A percentile compares a stretch with the other conserved stretches of the same genome.
Conservation (phyloP, 2,113 vertebrate species). For the Verasper variegatus region DNA sequence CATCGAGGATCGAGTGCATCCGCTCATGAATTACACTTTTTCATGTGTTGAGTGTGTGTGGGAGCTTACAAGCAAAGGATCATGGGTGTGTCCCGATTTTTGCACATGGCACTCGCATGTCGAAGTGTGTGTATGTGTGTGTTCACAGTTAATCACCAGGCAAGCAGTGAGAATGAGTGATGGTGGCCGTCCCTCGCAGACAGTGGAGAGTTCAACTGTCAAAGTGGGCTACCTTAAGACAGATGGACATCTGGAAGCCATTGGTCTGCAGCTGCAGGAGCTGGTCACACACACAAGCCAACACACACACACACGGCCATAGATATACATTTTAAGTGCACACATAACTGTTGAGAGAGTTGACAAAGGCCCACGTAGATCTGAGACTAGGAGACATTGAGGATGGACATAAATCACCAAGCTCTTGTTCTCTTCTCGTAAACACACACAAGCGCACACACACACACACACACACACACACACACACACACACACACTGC, state of each 20-base stretch:
- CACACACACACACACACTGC: slow-evolving; percentile 19
- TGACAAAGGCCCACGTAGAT: slow-evolving; percentile 66
- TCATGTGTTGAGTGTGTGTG: slow-evolving; percentile 17
- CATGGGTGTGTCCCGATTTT: slow-evolving; percentile 30
- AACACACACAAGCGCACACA: slow-evolving; percentile 1
- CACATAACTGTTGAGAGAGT: slow-evolving; percentile 63
- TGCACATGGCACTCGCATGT: slow-evolving; percentile 33
- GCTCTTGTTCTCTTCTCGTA: slow-evolving; percentile 36
- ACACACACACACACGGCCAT: slow-evolving; percentile 16
- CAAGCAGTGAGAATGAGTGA: slow-evolving; percentile 64
- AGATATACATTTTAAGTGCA: slow-evolving; percentile 62
- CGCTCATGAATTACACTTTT: background rate
- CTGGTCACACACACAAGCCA: slow-evolving; percentile 29
- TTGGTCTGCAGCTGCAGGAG: slow-evolving; percentile 64
- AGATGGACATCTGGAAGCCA: slow-evolving; percentile 80
- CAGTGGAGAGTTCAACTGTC: slow-evolving; percentile 79
- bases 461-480: slow-evolving; percentile 12
- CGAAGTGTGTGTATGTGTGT: slow-evolving; percentile 41
- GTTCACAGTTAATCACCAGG: slow-evolving; percentile 57
- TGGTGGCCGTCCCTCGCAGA: slow-evolving; percentile 61
- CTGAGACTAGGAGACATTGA: slow-evolving; percentile 58
- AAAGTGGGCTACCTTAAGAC: slow-evolving; percentile 76
- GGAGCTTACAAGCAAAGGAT: background rate
- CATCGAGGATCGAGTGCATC: slow-evolving; percentile 24
- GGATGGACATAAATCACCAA: slow-evolving; percentile 53